Percentiles rank a stretch among this genome's conserved stretches.
Evolutionary conservation across 2,113 vertebrate genomes (phyloP).

Genomic region (Austrofundulus limnaeus): DNA sequence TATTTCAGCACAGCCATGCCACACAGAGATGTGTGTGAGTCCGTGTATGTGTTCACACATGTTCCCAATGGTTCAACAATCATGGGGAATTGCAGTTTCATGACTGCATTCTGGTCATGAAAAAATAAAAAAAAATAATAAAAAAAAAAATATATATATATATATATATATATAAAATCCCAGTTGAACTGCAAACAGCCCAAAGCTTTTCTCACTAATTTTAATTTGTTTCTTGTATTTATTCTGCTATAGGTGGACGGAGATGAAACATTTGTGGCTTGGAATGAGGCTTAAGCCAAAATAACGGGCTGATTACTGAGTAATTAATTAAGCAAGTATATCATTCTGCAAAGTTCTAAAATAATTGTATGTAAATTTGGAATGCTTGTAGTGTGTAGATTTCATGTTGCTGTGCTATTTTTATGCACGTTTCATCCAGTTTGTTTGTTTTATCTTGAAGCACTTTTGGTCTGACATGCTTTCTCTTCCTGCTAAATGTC

Average conservation of each 20-base stretch:
- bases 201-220: slow-evolving; percentile 54
- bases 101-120: slow-evolving; percentile 68
- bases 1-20: slow-evolving; percentile 31
- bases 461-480: slow-evolving; percentile 71
- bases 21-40: slow-evolving; percentile 11
- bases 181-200: slow-evolving; percentile 69
- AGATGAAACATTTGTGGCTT: slow-evolving; percentile 7
- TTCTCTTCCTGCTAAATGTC: slow-evolving; percentile 83
- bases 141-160: too few species aligned
- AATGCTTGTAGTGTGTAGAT: background rate
- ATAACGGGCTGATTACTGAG: too few species aligned
- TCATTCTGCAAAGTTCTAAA: background rate
- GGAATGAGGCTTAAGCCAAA: background rate
- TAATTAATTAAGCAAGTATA: background rate
- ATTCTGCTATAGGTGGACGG: slow-evolving; percentile 48
- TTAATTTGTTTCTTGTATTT: slow-evolving; percentile 55
- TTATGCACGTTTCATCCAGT: slow-evolving; percentile 46
- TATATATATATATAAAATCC: too few species aligned
- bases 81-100: slow-evolving; percentile 57
- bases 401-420: slow-evolving; percentile 43
- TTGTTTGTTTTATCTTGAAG: slow-evolving; percentile 42
- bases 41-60: slow-evolving; percentile 16
- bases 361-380: background rate
- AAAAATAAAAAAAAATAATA: slow-evolving; percentile 69
- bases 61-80: slow-evolving; percentile 62